Evolutionary conservation across 2,113 vertebrate genomes (phyloP), one percentile per base, ranked within the genome.

Genomic region (Mola mola): DNA sequence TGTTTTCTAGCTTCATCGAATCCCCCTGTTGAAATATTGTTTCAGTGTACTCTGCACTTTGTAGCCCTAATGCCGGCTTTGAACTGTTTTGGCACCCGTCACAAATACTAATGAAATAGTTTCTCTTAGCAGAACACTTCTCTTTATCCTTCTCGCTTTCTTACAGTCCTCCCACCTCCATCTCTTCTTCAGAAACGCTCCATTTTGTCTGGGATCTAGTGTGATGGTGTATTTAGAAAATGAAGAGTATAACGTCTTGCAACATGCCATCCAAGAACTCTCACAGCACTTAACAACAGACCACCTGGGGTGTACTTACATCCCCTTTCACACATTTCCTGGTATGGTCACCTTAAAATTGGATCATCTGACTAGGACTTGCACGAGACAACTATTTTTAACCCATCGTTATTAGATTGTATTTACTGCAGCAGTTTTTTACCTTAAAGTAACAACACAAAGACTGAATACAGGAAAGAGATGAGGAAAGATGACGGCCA

Each of bases 51-150:
- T 79, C 72, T 78, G 62, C 67, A 66, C 65, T 83, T 79, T 81
- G 72, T 77, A 77, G 57, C 66, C 36, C 38, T 60, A 72, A 86
- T 78, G 49, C 50, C 2, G 19, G 48, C 75, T 82, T 84, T 85
- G 75, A 82, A 78, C 75, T 60, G 53, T 75, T 86, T 87, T 87
- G 80, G 76, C 82, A 84, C 74, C 82, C 81, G 84, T 82, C 86
- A 84, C 61, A 68, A 80, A 66, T 60, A 43, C 59, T 71, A 72
- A 82, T 73, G 65, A 78, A 78, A 81, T 75, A 59, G 36, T 82
- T 78, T 74, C 47, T 69, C 56, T 31, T 57, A 43, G n/a, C 26
- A 56, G 48, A 71, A 31, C 58, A 58, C 25, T 67, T 67, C 61
- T 42, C 29, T 77, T 44, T 57, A 40, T 70, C 43, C 49, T 43